Evolutionary conservation across 2,888 invertebrate species (phyloP), one percentile per base, ranked within the genome.

Genomic region (Stenurella melanura): DNA sequence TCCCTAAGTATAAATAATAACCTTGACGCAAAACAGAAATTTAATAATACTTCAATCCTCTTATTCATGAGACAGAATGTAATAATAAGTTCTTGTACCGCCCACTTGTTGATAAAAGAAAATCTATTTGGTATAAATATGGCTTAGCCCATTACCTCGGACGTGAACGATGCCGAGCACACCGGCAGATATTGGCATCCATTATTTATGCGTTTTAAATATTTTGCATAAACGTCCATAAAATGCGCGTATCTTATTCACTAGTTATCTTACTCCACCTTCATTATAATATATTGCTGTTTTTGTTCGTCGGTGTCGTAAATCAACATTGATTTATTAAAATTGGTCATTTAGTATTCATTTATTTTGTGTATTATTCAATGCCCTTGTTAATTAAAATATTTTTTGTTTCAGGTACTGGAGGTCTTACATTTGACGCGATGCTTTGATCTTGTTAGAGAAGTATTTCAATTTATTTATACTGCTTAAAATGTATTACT

Each of bases 121-220:
- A 61, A 42, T 42, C 18, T 12, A 38, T 42, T 38, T 42, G 38
- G 10, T 50, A 42, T 64, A 64, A 38, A 64, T 42, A 50, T 50
- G 42, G 64, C 64, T 12, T 30, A 6, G 4, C 34, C 34, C 34
- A 63, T 63, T 34, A 34, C 34, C 30, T 64, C 21, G 64, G 64
- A 42, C 42, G 21, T 42, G 18, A 64, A 42, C 42, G 64, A 42
- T 64, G 21, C 50, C 4, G 6, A n/a, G 50, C n/a, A 4, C 42
- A 42, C 30, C 10, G 19, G 11, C 42, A 19, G 17, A 64, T 42
- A 64, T 64, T 64, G 64, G 64, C 64, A 42, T 64, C 64, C 64
- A 64, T 64, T 64, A 64, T 64, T 64, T 64, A 64, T 42, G 64
- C 42, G 42, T 64, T 21, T 64, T 38, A 38, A 38, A 64, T 18